Evolutionary conservation across 2,888 invertebrate species (phyloP).

Genomic region (Agonopterix alstromeriana): DNA sequence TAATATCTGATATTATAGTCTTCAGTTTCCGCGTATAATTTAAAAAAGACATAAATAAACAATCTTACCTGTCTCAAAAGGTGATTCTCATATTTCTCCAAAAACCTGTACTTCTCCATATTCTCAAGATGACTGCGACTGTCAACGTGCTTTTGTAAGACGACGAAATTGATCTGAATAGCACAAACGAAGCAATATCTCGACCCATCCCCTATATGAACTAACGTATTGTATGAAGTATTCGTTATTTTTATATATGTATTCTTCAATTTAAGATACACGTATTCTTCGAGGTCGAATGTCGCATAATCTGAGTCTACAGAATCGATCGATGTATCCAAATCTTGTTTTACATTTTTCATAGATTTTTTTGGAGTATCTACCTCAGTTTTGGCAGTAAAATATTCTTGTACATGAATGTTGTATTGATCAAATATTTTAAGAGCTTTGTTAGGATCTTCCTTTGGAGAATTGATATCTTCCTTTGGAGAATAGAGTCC

Average conservation of each 20-base stretch:
- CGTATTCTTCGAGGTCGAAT: constrained; percentile 17
- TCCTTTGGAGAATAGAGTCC: too few relatives aligned
- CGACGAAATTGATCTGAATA: not conserved
- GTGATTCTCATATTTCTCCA: constrained; percentile 25
- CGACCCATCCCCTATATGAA: constrained; percentile 16
- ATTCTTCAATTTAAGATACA: constrained; percentile 22
- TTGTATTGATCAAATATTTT: too few relatives aligned
- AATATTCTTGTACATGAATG: too few relatives aligned
- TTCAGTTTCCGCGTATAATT: too few relatives aligned
- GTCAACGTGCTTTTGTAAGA: constrained; percentile 12
- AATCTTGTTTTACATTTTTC: not conserved
- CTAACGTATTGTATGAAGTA: constrained; percentile 16
- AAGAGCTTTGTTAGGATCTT: too few relatives aligned
- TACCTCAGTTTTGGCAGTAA: not conserved
- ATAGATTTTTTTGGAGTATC: not conserved
- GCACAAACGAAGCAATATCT: constrained; percentile 20
- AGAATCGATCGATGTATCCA: constrained; percentile 7
- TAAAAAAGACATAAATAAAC: not conserved
- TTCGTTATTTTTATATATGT: constrained; percentile 14
- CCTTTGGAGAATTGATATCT: too few relatives aligned
- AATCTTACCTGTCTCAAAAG: constrained; percentile 33
- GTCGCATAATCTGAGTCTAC: constrained; percentile 4
- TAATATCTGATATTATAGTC: too few relatives aligned
- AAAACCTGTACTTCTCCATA: constrained; percentile 19
- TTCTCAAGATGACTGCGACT: constrained; percentile 17